A percentile compares a stretch with the other conserved stretches of the same genome.
Conservation (phyloP, 2,888 invertebrate genomes). For the Helicoverpa assulta region DNA sequence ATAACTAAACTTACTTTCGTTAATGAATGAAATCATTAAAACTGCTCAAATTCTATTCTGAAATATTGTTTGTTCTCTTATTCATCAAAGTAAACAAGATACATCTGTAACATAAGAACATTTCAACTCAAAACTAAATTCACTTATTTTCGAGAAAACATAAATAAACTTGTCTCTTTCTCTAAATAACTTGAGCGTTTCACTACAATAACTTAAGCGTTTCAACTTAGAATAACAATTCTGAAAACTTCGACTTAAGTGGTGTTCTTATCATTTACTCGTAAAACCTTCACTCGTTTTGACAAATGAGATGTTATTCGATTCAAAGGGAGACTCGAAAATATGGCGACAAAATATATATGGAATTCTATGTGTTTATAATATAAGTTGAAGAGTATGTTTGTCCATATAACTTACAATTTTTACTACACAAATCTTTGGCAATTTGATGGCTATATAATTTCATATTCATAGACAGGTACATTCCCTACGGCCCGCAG, state of each 20-base stretch:
- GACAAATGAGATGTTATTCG: slow-evolving; percentile 55
- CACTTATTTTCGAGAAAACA: not conserved
- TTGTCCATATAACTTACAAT: not conserved
- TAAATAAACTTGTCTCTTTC: not conserved
- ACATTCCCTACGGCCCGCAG: too few species aligned
- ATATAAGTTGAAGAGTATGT: not conserved
- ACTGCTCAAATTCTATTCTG: not conserved
- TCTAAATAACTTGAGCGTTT: not conserved
- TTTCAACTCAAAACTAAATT: not conserved
- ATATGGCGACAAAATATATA: slow-evolving; percentile 27
- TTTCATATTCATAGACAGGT: too few species aligned
- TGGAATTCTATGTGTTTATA: not conserved
- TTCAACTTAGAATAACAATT: slow-evolving; percentile 4
- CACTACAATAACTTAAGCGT: not conserved
- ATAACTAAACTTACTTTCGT: too few species aligned
- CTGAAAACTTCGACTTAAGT: slow-evolving; percentile 28
- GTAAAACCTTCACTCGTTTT: slow-evolving; percentile 46
- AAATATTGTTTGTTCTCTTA: not conserved
- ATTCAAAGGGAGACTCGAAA: slow-evolving; percentile 38
- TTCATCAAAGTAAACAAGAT: not conserved
- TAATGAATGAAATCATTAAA: too few species aligned
- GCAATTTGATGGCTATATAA: too few species aligned
- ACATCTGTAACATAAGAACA: not conserved
- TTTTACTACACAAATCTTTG: too few species aligned
- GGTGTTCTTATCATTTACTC: slow-evolving; percentile 50